phyloP scores from a whole-genome alignment of 1,140 invertebrate species.

The Carcinoscorpius rotundicauda region DNA sequence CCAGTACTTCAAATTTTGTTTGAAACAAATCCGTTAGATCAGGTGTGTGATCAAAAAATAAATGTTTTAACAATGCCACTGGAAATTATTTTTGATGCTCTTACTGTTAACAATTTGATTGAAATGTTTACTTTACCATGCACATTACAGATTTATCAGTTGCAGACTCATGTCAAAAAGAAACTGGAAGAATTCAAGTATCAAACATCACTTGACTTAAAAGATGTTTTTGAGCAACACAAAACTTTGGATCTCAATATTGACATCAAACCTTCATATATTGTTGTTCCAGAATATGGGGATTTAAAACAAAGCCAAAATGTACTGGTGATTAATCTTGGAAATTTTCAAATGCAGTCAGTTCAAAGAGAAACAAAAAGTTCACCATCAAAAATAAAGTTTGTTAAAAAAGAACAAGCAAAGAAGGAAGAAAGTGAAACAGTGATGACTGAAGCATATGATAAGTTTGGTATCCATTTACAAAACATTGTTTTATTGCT shows the following conservation, averaged over 20 bases:
- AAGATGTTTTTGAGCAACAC: conserved; percentile 80
- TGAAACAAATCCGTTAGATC: conserved; percentile 81
- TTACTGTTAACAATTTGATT: conserved; percentile 65
- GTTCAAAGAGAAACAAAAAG: conserved; percentile 36
- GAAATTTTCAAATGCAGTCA: conserved; percentile 58
- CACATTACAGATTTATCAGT: no score
- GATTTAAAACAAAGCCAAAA: conserved; percentile 39
- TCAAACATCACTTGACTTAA: conserved; percentile 75
- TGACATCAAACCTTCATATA: conserved; percentile 69
- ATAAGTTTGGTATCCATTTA: conserved; percentile 67
- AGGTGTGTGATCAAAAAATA: conserved; percentile 62
- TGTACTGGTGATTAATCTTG: conserved; percentile 64
- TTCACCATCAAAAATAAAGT: conserved; percentile 37
- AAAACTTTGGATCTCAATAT: conserved; percentile 74
- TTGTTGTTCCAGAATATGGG: conserved; percentile 78
- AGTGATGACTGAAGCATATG: conserved; percentile 68
- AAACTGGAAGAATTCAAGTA: conserved; percentile 77
- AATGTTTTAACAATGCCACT: conserved; percentile 60
- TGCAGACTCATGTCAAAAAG: not conserved
- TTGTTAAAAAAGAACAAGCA: conserved; percentile 42
- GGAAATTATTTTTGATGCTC: conserved; percentile 74
- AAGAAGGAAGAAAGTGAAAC: conserved; percentile 54
- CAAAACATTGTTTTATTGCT: conserved; percentile 41
- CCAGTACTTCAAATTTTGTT: conserved; percentile 47
- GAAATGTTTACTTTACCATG: conserved; percentile 65